Conservation (phyloP, 2,113 vertebrate species). For the Hippocampus zosterae region DNA sequence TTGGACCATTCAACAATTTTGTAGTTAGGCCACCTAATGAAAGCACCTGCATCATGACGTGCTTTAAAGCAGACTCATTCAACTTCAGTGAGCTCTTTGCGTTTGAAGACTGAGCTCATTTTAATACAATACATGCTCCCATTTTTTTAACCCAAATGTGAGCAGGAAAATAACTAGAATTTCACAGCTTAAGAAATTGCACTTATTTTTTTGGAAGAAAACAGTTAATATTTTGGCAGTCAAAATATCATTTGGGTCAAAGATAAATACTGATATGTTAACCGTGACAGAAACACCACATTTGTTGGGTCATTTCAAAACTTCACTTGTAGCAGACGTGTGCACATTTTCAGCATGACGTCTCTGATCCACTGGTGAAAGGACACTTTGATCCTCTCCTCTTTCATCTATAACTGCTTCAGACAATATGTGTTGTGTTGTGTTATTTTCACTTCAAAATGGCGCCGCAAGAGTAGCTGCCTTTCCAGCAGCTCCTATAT, state of each 20-base stretch:
- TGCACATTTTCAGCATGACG: no score
- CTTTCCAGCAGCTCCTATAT: no score
- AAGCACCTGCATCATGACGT: background rate
- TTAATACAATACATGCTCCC: background rate
- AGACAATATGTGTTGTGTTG: no score
- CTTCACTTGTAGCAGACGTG: no score
- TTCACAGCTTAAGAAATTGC: background rate
- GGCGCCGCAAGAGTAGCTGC: no score
- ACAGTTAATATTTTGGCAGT: background rate
- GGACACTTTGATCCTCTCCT: no score
- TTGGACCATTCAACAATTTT: background rate
- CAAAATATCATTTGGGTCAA: background rate
- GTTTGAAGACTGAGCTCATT: background rate
- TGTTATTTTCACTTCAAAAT: no score
- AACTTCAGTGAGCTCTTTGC: no score
- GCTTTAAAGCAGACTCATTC: background rate
- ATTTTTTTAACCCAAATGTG: background rate
- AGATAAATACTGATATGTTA: background rate
- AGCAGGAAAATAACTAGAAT: background rate
- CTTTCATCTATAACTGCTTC: no score
- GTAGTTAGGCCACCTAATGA: background rate
- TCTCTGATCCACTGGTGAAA: no score
- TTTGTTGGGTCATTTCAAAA: background rate
- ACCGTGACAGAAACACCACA: background rate
- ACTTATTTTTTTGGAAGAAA: background rate